Evolutionary conservation across 2,797 vertebrate species (phyloP).

Genomic region (Phylloscopus collybita): DNA sequence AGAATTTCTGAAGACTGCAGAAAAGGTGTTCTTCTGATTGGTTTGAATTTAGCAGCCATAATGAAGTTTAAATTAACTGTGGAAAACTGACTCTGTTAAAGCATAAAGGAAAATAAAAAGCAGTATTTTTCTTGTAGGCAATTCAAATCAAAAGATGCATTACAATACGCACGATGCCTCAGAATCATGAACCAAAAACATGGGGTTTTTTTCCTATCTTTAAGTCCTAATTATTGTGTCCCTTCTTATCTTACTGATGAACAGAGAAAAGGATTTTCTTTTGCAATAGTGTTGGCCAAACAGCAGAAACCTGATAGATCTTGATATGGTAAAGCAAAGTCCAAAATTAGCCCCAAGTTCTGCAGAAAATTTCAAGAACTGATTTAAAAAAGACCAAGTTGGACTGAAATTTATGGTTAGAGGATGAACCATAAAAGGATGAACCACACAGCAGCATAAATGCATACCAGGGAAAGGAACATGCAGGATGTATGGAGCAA

Average conservation of each 20-base stretch:
- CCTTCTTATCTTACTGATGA: background rate
- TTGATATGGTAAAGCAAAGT: background rate
- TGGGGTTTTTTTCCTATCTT: background rate
- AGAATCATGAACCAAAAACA: background rate
- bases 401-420: background rate
- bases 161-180: accelerated
- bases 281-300: background rate
- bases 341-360: background rate
- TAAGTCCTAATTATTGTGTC: background rate
- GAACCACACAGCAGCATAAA: background rate
- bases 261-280: background rate
- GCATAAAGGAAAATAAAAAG: background rate
- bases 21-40: background rate
- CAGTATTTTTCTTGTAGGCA: background rate
- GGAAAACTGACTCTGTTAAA: background rate
- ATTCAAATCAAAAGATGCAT: background rate
- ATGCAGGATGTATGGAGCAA: background rate
- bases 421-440: background rate
- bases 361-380: background rate
- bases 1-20: background rate
- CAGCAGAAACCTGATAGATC: background rate
- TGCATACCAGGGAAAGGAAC: background rate
- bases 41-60: background rate
- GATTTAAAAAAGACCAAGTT: background rate
- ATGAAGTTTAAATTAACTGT: background rate